Evolutionary conservation across 1,140 invertebrate genomes (phyloP).

Genomic region (Saxidomus purpurata): DNA sequence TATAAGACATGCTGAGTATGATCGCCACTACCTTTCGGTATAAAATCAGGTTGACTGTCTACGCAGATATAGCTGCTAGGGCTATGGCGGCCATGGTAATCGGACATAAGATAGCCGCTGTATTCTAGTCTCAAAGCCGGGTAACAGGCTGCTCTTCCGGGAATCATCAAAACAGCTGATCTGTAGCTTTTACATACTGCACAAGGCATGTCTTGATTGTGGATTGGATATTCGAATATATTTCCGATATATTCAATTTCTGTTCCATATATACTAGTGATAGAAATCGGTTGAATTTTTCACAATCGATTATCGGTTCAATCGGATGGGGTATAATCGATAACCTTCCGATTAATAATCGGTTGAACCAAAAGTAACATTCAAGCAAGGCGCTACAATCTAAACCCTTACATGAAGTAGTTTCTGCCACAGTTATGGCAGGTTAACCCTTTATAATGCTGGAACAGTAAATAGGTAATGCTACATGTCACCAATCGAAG

Average conservation of each 20-base stretch:
- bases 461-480: no score
- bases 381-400: no score
- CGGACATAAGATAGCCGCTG: slow-evolving; percentile 66
- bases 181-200: not conserved
- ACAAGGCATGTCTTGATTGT: slow-evolving; percentile 8
- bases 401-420: no score
- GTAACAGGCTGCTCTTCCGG: slow-evolving; percentile 61
- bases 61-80: slow-evolving; percentile 61
- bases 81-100: not conserved
- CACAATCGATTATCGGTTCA: no score
- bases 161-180: slow-evolving; percentile 57
- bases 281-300: no score
- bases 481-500: no score
- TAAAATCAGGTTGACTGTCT: slow-evolving; percentile 59
- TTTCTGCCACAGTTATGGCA: no score
- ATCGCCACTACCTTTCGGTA: not conserved
- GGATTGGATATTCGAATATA: not conserved
- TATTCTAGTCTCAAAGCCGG: slow-evolving; percentile 65
- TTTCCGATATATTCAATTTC: not conserved
- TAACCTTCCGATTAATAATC: no score
- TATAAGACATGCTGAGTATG: slow-evolving; percentile 64
- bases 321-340: no score
- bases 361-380: no score
- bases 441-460: no score
- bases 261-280: slow-evolving; percentile 11